A percentile compares a stretch with the other conserved stretches of the same genome.
phyloP scores from a whole-genome alignment of 2,888 invertebrate genomes.

The Schrankia costaestrigalis region DNA sequence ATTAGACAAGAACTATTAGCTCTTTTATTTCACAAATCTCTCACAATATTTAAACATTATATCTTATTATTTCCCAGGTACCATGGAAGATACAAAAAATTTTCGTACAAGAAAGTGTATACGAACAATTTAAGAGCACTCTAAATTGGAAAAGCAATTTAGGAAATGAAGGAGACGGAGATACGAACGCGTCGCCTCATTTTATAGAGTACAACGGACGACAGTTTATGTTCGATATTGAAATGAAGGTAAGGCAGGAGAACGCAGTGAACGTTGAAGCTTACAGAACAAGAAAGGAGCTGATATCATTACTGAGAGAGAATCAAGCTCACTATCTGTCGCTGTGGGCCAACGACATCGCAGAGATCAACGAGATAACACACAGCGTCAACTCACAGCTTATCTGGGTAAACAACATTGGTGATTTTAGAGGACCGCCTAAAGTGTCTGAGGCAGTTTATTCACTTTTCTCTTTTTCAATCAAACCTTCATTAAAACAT shows the following conservation, averaged over 20 bases:
- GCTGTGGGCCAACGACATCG: constrained; percentile 48
- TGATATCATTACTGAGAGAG: constrained; percentile 37
- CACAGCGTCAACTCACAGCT: constrained; percentile 19
- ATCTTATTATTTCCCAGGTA: constrained; percentile 29
- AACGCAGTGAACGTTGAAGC: constrained; percentile 37
- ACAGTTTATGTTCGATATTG: constrained; percentile 33
- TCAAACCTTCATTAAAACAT: not conserved
- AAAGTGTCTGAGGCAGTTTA: constrained; percentile 17
- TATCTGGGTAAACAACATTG: constrained; percentile 53
- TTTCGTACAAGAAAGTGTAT: constrained; percentile 51
- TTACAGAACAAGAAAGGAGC: constrained; percentile 54
- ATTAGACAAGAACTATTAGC: not conserved
- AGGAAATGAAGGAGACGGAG: constrained; percentile 1
- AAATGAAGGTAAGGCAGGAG: not conserved
- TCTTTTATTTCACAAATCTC: not conserved
- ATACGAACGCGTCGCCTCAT: not conserved
- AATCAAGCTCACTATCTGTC: constrained; percentile 36
- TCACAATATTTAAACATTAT: not conserved
- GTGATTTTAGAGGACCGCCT: constrained; percentile 40
- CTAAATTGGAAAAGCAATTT: constrained; percentile 39
- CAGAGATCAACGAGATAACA: constrained; percentile 51
- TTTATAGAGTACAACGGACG: constrained; percentile 20
- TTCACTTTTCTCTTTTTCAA: not conserved
- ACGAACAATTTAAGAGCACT: constrained; percentile 38
- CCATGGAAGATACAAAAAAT: constrained; percentile 47